Evolutionary conservation across 2,113 vertebrate species (phyloP), one percentile per base, ranked within the genome.

Genomic region (Notothenia rossii): DNA sequence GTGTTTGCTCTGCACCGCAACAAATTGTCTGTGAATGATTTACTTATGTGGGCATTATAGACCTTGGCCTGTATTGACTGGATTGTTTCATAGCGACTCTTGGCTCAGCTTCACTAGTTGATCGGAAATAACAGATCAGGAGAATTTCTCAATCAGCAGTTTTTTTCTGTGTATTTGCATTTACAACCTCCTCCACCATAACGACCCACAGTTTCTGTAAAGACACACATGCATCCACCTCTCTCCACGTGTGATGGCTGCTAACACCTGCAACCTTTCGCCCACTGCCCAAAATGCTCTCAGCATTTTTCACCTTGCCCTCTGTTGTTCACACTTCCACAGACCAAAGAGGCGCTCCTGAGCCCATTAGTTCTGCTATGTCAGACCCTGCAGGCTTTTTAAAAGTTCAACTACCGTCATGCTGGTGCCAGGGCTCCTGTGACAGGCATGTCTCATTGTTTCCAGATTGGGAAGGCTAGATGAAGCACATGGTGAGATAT

Each of bases 321-420:
- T 60, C 60, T 46, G 68, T 51, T 79, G 72, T 82, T 81, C 76
- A 82, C 82, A 74, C 80, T 68, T 79, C 46, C 48, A 43, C 51
- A 22, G 55, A 67, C 61, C 71, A 73, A 51, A 69, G 53, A 68
- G 22, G 58, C 59, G n/a, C 50, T 83, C 78, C 69, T 83, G 79
- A 72, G 59, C 67, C 56, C 60, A 91, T 94, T 91, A 88, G 89
- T 88, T 92, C 85, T 82, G 80, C 88, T 59, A 25, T 55, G 25
- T 72, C 77, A 64, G 10, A 70, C 69, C 56, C 29, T 22, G 22
- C 13, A 15, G 22, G 17, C 22, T 65, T 62, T 76, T 70, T 76
- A 77, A 72, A 70, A 81, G 33, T 51, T 50, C 68, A 75, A 75
- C 43, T 46, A 67, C 29, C 20, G 15, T 50, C 60, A 33, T 43